These are phyloP conservation scores for Vespertilio murinus DNA, from an alignment of 2,797 vertebrate genomes.

Conservation along the genomic window DNA sequence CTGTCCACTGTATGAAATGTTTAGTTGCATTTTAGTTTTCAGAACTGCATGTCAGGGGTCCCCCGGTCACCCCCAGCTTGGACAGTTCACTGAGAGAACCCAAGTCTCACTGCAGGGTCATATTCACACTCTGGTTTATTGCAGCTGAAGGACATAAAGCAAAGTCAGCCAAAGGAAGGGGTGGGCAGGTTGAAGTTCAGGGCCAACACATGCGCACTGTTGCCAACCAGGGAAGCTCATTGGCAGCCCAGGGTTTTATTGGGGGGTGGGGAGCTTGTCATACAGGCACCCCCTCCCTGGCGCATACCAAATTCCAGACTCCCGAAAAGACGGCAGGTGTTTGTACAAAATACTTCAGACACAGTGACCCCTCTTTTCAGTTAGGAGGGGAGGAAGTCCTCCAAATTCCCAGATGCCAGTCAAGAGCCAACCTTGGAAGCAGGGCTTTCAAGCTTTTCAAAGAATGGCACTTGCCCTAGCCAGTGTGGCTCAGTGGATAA, in stretches of 20 bases:
- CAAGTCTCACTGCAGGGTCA: neutral
- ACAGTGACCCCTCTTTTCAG: constrained; percentile 25
- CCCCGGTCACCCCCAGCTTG: neutral
- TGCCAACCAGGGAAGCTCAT: neutral
- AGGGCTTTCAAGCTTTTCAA: neutral
- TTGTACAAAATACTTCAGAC: constrained; percentile 31
- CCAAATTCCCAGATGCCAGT: constrained; percentile 30
- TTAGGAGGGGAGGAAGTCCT: neutral
- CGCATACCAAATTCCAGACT: neutral
- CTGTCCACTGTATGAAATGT: constrained; percentile 27
- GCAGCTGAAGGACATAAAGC: neutral
- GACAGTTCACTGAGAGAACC: neutral
- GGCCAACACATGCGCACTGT: neutral
- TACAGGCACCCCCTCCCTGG: neutral
- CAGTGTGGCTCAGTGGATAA: no score
- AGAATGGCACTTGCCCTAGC: neutral
- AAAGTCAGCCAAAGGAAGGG: constrained; percentile 21
- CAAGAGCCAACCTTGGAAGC: constrained; percentile 1
- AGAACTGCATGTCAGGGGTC: neutral
- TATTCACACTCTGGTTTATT: constrained; percentile 43
- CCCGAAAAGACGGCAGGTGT: constrained; percentile 33
- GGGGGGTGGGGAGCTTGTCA: neutral
- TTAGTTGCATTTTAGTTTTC: constrained; percentile 47
- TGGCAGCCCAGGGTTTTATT: neutral
- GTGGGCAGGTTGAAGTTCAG: neutral